phyloP scores from a whole-genome alignment of 1,140 invertebrate genomes.

The Centruroides vittatus region DNA sequence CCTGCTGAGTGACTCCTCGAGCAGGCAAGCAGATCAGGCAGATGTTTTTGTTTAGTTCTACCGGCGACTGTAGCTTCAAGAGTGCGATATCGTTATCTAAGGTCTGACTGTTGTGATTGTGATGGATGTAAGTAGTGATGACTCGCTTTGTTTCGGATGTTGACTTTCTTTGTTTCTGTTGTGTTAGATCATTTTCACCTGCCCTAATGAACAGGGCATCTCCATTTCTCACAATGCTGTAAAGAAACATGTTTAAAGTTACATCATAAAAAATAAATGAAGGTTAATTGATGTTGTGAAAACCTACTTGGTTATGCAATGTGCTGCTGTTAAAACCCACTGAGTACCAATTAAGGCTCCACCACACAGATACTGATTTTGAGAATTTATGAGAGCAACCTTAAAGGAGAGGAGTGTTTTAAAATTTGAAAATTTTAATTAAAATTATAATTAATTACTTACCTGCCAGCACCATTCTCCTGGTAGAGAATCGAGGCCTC shows the following conservation, averaged over 20 bases:
- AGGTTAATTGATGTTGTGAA: no score
- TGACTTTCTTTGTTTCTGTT: slow-evolving; percentile 53
- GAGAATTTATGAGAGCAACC: slow-evolving; percentile 73
- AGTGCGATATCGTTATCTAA: slow-evolving; percentile 91
- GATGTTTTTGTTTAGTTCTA: background rate
- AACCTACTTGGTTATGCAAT: slow-evolving; percentile 83
- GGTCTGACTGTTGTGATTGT: slow-evolving; percentile 91
- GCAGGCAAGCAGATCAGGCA: slow-evolving; percentile 74
- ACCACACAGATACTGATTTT: slow-evolving; percentile 86
- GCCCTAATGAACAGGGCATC: slow-evolving; percentile 82
- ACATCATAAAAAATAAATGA: no score
- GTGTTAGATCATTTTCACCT: slow-evolving; percentile 79
- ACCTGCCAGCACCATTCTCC: slow-evolving; percentile 89
- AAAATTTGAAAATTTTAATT: no score
- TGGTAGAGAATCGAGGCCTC: slow-evolving; percentile 69
- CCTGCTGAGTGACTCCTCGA: slow-evolving; percentile 63
- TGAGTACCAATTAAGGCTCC: slow-evolving; percentile 82
- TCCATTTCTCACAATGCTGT: slow-evolving; percentile 72
- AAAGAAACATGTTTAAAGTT: background rate
- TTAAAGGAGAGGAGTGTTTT: background rate
- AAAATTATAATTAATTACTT: background rate
- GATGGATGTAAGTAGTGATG: slow-evolving; percentile 86
- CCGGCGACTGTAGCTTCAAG: slow-evolving; percentile 61
- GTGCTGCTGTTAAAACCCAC: slow-evolving; percentile 90
- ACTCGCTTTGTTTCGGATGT: slow-evolving; percentile 76